Evolutionary conservation across 1,140 invertebrate species (phyloP).

Genomic region (Colletes gigas): DNA sequence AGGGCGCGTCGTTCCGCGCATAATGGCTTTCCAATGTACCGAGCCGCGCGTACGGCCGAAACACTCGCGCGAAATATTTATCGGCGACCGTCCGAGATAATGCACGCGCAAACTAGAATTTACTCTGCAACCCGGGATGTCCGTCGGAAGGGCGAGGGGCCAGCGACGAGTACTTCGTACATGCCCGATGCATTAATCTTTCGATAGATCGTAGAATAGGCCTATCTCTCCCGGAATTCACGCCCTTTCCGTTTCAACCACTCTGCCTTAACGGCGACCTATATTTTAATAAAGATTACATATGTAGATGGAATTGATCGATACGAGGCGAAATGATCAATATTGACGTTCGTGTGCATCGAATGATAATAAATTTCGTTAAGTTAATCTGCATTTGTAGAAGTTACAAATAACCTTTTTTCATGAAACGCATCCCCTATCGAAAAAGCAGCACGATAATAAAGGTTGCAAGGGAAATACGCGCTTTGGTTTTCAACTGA

Average conservation of each 20-base stretch:
- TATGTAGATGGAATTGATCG: too few relatives aligned
- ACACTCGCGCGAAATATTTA: slow-evolving; percentile 62
- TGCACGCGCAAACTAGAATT: slow-evolving; percentile 65
- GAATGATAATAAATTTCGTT: not conserved
- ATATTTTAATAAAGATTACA: not conserved
- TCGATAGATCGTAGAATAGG: not conserved
- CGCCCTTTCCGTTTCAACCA: not conserved
- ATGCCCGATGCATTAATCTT: slow-evolving; percentile 3
- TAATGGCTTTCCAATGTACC: slow-evolving; percentile 77
- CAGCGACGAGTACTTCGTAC: not conserved
- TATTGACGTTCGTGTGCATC: not conserved
- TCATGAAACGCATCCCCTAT: not conserved
- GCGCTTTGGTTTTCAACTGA: not conserved
- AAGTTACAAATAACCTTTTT: not conserved
- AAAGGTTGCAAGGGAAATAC: not conserved
- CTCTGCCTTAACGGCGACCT: not conserved
- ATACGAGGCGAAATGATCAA: not conserved
- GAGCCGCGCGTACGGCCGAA: slow-evolving; percentile 47
- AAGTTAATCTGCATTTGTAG: not conserved
- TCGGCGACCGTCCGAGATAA: slow-evolving; percentile 60
- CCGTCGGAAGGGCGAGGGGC: not conserved
- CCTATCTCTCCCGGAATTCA: not conserved
- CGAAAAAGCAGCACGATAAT: not conserved
- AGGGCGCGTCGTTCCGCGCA: slow-evolving; percentile 56
- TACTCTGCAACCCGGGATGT: slow-evolving; percentile 38